A percentile compares a stretch with the other conserved stretches of the same genome.
phyloP scores from a whole-genome alignment of 2,888 invertebrate species.

The Tetrapedia diversipes region DNA sequence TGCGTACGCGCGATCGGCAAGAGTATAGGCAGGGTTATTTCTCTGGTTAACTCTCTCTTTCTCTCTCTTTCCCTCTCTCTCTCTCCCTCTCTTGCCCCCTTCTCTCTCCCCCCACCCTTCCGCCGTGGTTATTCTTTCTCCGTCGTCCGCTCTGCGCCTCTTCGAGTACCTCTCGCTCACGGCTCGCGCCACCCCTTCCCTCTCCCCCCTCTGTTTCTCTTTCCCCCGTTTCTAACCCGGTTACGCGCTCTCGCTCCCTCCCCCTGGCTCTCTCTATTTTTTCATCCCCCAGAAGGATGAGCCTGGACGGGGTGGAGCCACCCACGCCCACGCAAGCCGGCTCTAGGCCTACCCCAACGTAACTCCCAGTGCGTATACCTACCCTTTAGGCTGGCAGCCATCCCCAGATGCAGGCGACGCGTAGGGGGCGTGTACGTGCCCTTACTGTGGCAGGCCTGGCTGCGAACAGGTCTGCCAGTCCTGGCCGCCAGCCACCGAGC shows the following conservation, averaged over 20 bases:
- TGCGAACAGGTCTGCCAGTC: slow-evolving; percentile 60
- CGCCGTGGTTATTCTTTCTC: neutral
- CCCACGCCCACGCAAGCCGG: slow-evolving; percentile 76
- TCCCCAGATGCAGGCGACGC: slow-evolving; percentile 73
- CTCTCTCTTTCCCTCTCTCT: slow-evolving; percentile 16
- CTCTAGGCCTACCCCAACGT: slow-evolving; percentile 78
- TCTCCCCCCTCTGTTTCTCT: slow-evolving; percentile 25
- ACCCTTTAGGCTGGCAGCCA: slow-evolving; percentile 70
- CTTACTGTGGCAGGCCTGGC: slow-evolving; percentile 62
- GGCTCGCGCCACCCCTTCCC: slow-evolving; percentile 4
- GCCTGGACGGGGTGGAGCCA: slow-evolving; percentile 76
- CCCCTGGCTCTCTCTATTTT: slow-evolving; percentile 61
- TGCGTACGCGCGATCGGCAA: slow-evolving; percentile 55
- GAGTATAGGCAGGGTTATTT: slow-evolving; percentile 60
- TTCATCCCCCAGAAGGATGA: slow-evolving; percentile 75
- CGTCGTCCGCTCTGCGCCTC: neutral
- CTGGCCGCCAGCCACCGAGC: slow-evolving; percentile 55
- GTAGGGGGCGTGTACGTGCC: slow-evolving; percentile 80
- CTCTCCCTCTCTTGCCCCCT: slow-evolving; percentile 16
- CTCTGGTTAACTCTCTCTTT: slow-evolving; percentile 46
- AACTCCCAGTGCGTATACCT: slow-evolving; percentile 72
- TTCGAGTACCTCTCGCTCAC: slow-evolving; percentile 9
- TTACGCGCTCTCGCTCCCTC: slow-evolving; percentile 41
- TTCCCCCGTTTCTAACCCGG: slow-evolving; percentile 6
- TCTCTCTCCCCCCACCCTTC: slow-evolving; percentile 12